These are phyloP conservation scores for Metalampra italica DNA, from an alignment of 2,888 invertebrate genomes.

Conservation along the genomic window DNA sequence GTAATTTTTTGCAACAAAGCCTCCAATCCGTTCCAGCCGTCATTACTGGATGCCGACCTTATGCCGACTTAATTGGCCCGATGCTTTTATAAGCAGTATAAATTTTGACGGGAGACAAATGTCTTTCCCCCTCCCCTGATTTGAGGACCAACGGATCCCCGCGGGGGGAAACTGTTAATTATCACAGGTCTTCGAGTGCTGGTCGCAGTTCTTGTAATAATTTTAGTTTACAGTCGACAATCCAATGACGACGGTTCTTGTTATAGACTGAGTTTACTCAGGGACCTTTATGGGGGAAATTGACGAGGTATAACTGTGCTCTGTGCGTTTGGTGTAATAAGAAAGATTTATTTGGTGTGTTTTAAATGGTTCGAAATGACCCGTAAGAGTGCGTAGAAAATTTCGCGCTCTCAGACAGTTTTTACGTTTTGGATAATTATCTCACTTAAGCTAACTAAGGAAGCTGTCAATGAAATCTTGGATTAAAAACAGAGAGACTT, in stretches of 20 bases:
- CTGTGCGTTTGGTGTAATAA: conserved; percentile 11
- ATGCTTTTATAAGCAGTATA: conserved; percentile 40
- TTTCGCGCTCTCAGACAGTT: too few relatives aligned
- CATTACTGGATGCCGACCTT: conserved; percentile 39
- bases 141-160: background rate
- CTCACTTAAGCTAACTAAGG: too few relatives aligned
- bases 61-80: conserved; percentile 46
- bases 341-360: conserved; percentile 18
- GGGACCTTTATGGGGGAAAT: conserved; percentile 18
- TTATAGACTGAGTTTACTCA: background rate
- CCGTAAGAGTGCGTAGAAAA: too few relatives aligned
- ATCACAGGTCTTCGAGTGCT: background rate
- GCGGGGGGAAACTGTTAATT: background rate
- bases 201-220: background rate
- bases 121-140: background rate
- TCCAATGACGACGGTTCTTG: too few relatives aligned
- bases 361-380: too few relatives aligned
- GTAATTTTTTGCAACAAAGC: conserved; percentile 17
- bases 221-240: background rate
- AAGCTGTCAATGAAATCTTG: too few relatives aligned
- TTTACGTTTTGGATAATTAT: too few relatives aligned
- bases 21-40: conserved; percentile 42
- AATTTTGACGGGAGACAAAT: conserved; percentile 17
- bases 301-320: conserved; percentile 30
- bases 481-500: too few relatives aligned